These are phyloP conservation scores for Thomomys bottae DNA, from an alignment of 2,113 vertebrate species.

Conservation along the genomic window DNA sequence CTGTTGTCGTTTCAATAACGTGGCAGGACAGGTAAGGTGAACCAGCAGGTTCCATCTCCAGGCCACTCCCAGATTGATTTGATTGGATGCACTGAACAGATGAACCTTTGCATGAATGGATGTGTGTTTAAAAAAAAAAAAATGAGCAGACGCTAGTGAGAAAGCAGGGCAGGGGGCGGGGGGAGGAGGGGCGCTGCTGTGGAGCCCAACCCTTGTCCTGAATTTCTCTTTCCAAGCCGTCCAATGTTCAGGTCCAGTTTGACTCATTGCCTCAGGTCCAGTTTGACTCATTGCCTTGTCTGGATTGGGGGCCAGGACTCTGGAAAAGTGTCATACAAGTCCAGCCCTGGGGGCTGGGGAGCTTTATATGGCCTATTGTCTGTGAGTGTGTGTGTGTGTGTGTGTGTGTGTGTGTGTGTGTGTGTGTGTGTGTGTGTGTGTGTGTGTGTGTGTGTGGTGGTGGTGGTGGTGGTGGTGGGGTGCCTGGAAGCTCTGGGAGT, in stretches of 20 bases:
- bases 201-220: neutral
- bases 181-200: neutral
- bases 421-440: too few relatives aligned
- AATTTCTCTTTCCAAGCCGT: neutral
- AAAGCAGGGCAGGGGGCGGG: too few relatives aligned
- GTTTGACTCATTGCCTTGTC: neutral
- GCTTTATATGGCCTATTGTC: too few relatives aligned
- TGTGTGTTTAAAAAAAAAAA: too few relatives aligned
- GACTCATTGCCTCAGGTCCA: neutral
- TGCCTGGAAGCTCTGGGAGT: too few relatives aligned
- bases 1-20: neutral
- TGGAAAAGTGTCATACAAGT: neutral
- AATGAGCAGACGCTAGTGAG: neutral
- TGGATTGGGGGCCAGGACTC: neutral
- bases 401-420: too few relatives aligned
- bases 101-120: too few relatives aligned
- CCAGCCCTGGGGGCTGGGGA: too few relatives aligned
- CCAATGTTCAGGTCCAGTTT: neutral
- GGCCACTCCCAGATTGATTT: neutral
- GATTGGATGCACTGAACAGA: neutral
- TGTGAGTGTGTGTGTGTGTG: too few relatives aligned
- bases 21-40: neutral
- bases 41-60: neutral
- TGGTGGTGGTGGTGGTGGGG: too few relatives aligned
- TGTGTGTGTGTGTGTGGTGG: too few relatives aligned